phyloP scores from a whole-genome alignment of 2,797 vertebrate genomes.

The Myoxocephalus aenaeus region DNA sequence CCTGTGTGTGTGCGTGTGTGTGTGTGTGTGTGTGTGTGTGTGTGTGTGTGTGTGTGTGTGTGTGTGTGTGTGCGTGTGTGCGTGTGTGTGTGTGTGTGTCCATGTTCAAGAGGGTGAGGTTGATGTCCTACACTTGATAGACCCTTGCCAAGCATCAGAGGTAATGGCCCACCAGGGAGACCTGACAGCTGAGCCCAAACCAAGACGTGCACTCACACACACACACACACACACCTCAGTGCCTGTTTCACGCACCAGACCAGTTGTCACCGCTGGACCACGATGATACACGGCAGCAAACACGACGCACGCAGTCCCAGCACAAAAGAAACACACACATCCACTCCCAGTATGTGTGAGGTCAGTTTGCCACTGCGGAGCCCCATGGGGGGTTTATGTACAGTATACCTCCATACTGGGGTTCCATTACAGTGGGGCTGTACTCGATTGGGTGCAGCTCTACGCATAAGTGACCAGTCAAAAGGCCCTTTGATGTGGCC shows the following conservation, averaged over 20 bases:
- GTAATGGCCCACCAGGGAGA: conserved; percentile 68
- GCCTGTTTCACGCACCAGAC: conserved; percentile 11
- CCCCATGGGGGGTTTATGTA: conserved; percentile 33
- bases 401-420: not conserved
- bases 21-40: too few species aligned
- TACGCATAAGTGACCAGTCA: conserved; percentile 35
- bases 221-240: conserved; percentile 15
- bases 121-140: conserved; percentile 64
- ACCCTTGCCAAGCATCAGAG: conserved; percentile 53
- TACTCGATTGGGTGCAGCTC: conserved; percentile 19
- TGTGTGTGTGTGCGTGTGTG: not conserved
- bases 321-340: conserved; percentile 7
- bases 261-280: conserved; percentile 34
- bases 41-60: too few species aligned
- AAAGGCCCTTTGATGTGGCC: conserved; percentile 36
- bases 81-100: not conserved
- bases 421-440: not conserved
- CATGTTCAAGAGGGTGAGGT: conserved; percentile 34
- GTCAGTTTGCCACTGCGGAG: conserved; percentile 29
- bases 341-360: conserved; percentile 29
- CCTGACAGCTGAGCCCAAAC: conserved; percentile 64
- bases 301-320: not conserved
- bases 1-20: conserved; percentile 2
- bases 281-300: conserved; percentile 30
- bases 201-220: conserved; percentile 14